Conservation (phyloP, 2,113 vertebrate species). For the Uropsilus gracilis region DNA sequence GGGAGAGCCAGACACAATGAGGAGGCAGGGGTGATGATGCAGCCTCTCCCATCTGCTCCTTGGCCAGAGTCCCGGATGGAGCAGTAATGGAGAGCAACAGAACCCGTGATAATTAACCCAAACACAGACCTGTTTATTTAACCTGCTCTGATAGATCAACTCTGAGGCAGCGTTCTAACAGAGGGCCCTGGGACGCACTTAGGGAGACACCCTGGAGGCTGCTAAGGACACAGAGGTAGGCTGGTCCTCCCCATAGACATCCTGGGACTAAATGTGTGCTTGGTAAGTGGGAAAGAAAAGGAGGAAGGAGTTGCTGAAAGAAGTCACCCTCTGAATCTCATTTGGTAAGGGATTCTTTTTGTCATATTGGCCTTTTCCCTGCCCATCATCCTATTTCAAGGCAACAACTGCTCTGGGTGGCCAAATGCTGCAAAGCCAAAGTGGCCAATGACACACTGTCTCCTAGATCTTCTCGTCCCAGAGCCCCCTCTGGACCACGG, state of each 20-base stretch:
- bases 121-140: constrained; percentile 93
- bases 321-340: constrained; percentile 10
- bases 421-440: not conserved
- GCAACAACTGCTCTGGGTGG: constrained; percentile 11
- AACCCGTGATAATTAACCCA: constrained; percentile 96
- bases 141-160: constrained; percentile 93
- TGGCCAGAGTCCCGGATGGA: constrained; percentile 89
- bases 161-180: constrained; percentile 70
- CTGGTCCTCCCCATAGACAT: constrained; percentile 6
- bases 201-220: constrained; percentile 58
- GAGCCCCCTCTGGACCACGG: not conserved
- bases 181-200: constrained; percentile 67
- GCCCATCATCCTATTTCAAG: not conserved
- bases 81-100: constrained; percentile 88
- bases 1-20: constrained; percentile 83
- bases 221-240: constrained; percentile 46
- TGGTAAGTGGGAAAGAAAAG: not conserved
- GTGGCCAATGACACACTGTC: not conserved
- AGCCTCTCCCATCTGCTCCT: constrained; percentile 92
- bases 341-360: not conserved
- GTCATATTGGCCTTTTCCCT: not conserved
- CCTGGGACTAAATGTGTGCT: not conserved
- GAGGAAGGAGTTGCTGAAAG: not conserved
- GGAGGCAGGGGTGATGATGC: constrained; percentile 82
- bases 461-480: not conserved